Evolutionary conservation across 1,140 invertebrate species (phyloP).

Genomic region (Sipha flava): DNA sequence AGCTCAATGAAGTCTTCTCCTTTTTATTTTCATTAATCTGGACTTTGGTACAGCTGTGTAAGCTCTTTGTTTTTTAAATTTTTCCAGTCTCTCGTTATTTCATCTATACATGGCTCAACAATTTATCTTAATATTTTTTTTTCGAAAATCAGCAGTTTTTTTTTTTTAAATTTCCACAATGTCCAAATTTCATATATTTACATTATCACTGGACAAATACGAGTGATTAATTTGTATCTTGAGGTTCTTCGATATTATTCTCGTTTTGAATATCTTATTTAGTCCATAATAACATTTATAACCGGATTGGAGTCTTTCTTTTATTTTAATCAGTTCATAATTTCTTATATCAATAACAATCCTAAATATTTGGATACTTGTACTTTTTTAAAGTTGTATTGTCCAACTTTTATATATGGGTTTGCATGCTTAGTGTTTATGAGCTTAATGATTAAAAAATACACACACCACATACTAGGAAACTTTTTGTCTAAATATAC

Average conservation of each 20-base stretch:
- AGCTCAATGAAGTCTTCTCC: background rate
- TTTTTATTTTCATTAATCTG: background rate
- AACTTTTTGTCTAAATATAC: too few species aligned
- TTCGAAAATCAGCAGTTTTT: slow-evolving; percentile 2
- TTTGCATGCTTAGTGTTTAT: too few species aligned
- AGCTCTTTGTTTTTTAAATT: background rate
- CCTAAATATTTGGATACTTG: too few species aligned
- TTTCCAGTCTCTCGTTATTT: background rate
- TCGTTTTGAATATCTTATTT: slow-evolving; percentile 6
- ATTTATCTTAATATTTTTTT: slow-evolving; percentile 25
- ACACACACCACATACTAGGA: too few species aligned
- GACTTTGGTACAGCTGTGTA: background rate
- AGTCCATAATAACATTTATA: background rate
- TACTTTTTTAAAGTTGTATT: too few species aligned
- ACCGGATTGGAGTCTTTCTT: background rate
- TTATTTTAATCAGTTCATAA: background rate
- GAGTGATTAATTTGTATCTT: background rate
- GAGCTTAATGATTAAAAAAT: too few species aligned
- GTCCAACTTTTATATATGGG: too few species aligned
- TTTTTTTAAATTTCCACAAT: slow-evolving; percentile 1
- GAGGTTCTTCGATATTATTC: too few species aligned
- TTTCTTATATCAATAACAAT: too few species aligned
- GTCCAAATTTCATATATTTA: background rate
- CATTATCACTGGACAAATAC: background rate
- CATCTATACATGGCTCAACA: background rate